These are phyloP conservation scores for Drosophila vallismaia DNA, from an alignment of 2,888 invertebrate genomes.

Conservation along the genomic window DNA sequence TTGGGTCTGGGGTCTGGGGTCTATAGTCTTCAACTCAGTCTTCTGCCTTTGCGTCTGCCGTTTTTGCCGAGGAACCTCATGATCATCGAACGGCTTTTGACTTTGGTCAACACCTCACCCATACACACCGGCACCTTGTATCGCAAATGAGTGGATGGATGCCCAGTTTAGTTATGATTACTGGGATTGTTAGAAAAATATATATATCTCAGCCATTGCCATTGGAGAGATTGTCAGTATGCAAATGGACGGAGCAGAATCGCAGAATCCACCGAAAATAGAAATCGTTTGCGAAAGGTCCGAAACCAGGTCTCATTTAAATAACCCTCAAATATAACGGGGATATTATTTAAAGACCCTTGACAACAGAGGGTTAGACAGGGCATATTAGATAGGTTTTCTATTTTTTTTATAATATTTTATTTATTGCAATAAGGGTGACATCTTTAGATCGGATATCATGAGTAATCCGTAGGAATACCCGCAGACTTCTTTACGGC, in stretches of 20 bases:
- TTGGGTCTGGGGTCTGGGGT: too few species aligned
- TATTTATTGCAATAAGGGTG: constrained; percentile 7
- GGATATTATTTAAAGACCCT: not conserved
- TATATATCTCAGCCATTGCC: constrained; percentile 17
- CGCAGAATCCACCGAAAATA: constrained; percentile 43
- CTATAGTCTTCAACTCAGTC: constrained; percentile 2
- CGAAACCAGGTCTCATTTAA: constrained; percentile 31
- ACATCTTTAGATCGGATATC: not conserved
- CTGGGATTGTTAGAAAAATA: constrained; percentile 9
- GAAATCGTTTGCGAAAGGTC: constrained; percentile 50
- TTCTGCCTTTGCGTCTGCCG: constrained; percentile 21
- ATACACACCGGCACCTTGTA: constrained; percentile 38
- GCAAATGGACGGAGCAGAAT: constrained; percentile 61
- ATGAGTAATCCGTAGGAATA: constrained; percentile 37
- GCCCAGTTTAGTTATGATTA: constrained; percentile 51
- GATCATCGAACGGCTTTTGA: constrained; percentile 75
- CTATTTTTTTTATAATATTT: not conserved
- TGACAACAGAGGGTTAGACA: constrained; percentile 21
- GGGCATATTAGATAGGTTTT: too few species aligned
- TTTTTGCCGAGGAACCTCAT: constrained; percentile 65
- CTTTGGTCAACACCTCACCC: constrained; percentile 64
- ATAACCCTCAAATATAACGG: constrained; percentile 18
- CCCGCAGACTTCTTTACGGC: constrained; percentile 56
- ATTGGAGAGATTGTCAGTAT: constrained; percentile 63
- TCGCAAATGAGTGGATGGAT: constrained; percentile 30